Evolutionary conservation across 2,888 invertebrate species (phyloP).

Genomic region (Apamea epomidion): DNA sequence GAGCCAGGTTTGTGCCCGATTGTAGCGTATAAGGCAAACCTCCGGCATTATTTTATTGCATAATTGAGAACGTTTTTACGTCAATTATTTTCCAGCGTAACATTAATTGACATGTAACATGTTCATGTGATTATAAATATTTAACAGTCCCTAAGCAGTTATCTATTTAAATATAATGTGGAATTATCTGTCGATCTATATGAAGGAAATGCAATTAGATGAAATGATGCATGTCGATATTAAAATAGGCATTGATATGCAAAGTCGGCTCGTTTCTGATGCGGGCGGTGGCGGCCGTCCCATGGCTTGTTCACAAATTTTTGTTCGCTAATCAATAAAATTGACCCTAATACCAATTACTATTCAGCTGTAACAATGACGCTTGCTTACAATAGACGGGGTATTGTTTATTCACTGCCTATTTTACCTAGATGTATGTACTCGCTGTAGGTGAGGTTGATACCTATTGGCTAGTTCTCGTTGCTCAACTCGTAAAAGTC

Average conservation of each 20-base stretch:
- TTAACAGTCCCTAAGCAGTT: slow-evolving; percentile 71
- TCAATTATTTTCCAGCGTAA: slow-evolving; percentile 84
- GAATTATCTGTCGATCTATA: slow-evolving; percentile 73
- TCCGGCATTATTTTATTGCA: slow-evolving; percentile 82
- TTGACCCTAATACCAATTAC: slow-evolving; percentile 85
- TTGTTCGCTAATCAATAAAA: slow-evolving; percentile 87
- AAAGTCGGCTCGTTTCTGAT: slow-evolving; percentile 84
- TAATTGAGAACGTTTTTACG: slow-evolving; percentile 82
- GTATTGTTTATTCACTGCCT: slow-evolving; percentile 74
- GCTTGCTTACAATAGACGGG: slow-evolving; percentile 77
- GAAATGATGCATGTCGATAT: slow-evolving; percentile 89
- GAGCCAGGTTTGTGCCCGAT: slow-evolving; percentile 69
- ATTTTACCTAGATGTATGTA: slow-evolving; percentile 27
- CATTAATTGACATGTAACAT: slow-evolving; percentile 86
- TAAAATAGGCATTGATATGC: slow-evolving; percentile 89
- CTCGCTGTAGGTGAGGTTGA: slow-evolving; percentile 32
- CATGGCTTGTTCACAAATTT: slow-evolving; percentile 84
- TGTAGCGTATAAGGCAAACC: slow-evolving; percentile 77
- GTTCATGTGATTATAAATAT: slow-evolving; percentile 82
- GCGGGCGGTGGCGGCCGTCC: slow-evolving; percentile 82
- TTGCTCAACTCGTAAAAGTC: slow-evolving; percentile 52
- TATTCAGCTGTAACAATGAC: slow-evolving; percentile 80
- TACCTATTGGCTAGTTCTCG: slow-evolving; percentile 38
- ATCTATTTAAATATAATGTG: slow-evolving; percentile 65
- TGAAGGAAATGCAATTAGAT: slow-evolving; percentile 88